Evolutionary conservation across 2,888 invertebrate species (phyloP), one percentile per base, ranked within the genome.

Genomic region (Hymenopus coronatus): DNA sequence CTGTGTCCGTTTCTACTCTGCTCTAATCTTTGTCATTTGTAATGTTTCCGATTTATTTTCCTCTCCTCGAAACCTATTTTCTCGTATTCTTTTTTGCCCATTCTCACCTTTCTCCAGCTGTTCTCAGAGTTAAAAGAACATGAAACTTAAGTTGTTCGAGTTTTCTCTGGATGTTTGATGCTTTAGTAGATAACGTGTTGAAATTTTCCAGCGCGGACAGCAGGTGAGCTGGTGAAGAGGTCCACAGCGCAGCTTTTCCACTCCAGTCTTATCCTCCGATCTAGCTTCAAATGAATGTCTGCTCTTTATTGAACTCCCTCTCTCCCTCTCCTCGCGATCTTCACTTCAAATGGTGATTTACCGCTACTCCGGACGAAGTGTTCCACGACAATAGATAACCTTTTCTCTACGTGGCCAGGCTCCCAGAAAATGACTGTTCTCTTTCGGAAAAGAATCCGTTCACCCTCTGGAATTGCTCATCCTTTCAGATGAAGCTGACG

Each of bases 341-440:
- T 85, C 85, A 54, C 85, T 85, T 85, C 85, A 46, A 85, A 85
- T 85, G 27, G 85, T 85, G 85, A 85, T 85, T 85, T 85, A 85
- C 27, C 28, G 85, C 46, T 14, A 40, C 54, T 54, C 40, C 54
- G 54, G 85, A 85, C 54, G 85, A 85, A 54, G 54, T 54, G 27
- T 40, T 27, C 46, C 85, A 40, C 85, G 85, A 85, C 85, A 85
- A 85, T 85, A 85, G 85, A 85, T 85, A 85, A 85, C 85, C 85
- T 28, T 85, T 85, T 27, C 54, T 85, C n/a, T 85, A 28, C 85
- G 85, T 40, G 54, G 28, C 28, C 84, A 28, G 85, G 33, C n/a
- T 28, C 9, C 30, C 20, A 27, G n/a, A 12, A 30, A 84, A 33
- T 28, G n/a, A 27, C 46, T 27, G 46, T 54, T 85, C 46, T 85